phyloP scores from a whole-genome alignment of 2,113 vertebrate species.

The Sinocyclocheilus grahami region DNA sequence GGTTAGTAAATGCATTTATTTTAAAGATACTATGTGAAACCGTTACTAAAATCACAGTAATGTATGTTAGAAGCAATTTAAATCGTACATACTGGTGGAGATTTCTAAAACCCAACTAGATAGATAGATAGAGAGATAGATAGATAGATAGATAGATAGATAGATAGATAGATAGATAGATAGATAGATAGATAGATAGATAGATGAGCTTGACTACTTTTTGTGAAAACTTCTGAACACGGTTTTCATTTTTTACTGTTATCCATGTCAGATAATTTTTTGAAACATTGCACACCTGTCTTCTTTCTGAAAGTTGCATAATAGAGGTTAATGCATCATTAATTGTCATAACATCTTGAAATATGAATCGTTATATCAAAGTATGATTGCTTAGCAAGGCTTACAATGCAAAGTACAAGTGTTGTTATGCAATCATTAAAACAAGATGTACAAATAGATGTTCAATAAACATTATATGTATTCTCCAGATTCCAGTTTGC shows the following conservation, averaged over 20 bases:
- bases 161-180: too few relatives aligned
- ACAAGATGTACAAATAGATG: neutral
- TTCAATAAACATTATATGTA: neutral
- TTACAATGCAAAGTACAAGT: neutral
- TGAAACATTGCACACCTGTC: neutral
- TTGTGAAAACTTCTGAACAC: neutral
- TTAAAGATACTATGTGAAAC: neutral
- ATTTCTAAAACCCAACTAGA: too few relatives aligned
- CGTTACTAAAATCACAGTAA: neutral
- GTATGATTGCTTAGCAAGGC: neutral
- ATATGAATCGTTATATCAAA: neutral
- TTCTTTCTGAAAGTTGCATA: slow-evolving; percentile 4
- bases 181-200: too few relatives aligned
- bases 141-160: too few relatives aligned
- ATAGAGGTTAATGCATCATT: neutral
- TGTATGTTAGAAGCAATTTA: neutral
- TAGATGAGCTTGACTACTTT: neutral
- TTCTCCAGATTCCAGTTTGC: slow-evolving; percentile 10
- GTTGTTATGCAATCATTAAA: neutral
- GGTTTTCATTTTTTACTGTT: neutral
- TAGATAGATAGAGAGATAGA: neutral
- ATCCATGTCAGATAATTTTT: neutral
- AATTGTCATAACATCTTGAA: neutral
- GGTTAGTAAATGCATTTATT: neutral
- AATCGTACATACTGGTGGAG: too few relatives aligned